Evolutionary conservation across 2,888 invertebrate genomes (phyloP).

Genomic region (Lasioglossum oenotherae): DNA sequence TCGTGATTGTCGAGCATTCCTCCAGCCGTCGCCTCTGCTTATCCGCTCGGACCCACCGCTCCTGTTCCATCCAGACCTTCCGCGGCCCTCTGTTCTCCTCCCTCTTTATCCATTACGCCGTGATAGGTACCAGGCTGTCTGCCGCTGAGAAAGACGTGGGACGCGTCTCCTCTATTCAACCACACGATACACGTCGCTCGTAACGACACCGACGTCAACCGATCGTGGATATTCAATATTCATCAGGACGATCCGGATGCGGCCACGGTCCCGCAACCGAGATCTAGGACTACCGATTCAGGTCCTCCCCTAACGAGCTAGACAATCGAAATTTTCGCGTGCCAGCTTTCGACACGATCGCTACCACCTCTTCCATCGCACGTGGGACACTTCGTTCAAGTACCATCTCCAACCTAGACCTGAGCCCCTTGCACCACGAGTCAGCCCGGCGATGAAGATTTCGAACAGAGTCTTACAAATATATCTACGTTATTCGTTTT

Average conservation of each 20-base stretch:
- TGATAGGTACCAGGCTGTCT: conserved; percentile 68
- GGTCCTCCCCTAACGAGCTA: background rate
- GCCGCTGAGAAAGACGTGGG: conserved; percentile 67
- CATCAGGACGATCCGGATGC: conserved; percentile 20
- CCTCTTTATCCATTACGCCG: background rate
- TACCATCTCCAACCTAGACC: too few relatives aligned
- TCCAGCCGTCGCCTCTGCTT: conserved; percentile 22
- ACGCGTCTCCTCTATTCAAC: conserved; percentile 24
- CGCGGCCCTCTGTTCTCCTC: background rate
- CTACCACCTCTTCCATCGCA: too few relatives aligned
- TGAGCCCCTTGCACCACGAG: too few relatives aligned
- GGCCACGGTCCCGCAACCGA: background rate
- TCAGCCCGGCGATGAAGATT: too few relatives aligned
- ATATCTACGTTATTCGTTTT: too few relatives aligned
- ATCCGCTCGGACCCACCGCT: conserved; percentile 24
- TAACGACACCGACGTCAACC: conserved; percentile 31
- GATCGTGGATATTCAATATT: conserved; percentile 45
- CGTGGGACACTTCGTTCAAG: background rate
- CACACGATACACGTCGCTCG: conserved; percentile 11
- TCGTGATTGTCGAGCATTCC: conserved; percentile 61
- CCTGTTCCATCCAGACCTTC: conserved; percentile 5
- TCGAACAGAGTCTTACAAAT: too few relatives aligned
- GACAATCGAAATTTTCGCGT: background rate
- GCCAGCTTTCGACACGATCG: background rate
- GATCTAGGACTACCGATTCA: background rate